Evolutionary conservation across 2,888 invertebrate species (phyloP).

Genomic region (Erebia ligea): DNA sequence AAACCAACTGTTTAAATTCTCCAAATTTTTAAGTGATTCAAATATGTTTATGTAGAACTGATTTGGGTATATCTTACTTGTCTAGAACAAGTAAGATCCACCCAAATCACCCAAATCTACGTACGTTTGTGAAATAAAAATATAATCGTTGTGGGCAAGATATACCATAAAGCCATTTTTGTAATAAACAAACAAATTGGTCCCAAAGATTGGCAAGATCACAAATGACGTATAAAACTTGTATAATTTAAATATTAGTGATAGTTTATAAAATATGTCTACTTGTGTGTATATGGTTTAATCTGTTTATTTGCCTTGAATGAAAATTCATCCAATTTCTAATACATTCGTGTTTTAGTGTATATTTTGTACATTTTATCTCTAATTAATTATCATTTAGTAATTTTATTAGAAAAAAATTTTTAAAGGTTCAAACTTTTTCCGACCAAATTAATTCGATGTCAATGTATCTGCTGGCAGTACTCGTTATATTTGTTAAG

Average conservation of each 20-base stretch:
- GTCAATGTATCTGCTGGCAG: neutral
- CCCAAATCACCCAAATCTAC: too few species aligned
- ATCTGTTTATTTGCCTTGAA: too few species aligned
- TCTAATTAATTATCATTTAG: neutral
- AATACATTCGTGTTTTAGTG: neutral
- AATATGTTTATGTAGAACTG: too few species aligned
- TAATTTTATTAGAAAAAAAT: neutral
- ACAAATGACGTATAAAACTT: neutral
- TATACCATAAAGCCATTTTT: neutral
- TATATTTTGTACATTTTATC: neutral
- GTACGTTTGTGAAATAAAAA: too few species aligned
- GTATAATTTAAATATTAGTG: neutral
- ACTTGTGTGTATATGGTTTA: too few species aligned
- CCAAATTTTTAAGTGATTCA: too few species aligned
- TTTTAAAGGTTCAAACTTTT: neutral
- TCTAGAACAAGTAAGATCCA: too few species aligned
- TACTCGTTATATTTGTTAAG: neutral
- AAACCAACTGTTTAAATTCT: too few species aligned
- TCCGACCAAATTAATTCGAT: neutral
- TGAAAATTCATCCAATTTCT: too few species aligned
- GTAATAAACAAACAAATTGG: constrained; percentile 9
- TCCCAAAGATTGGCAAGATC: constrained; percentile 35
- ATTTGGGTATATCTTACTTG: too few species aligned
- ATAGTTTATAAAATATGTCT: too few species aligned
- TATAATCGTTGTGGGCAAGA: constrained; percentile 1